Conservation (phyloP, 2,888 invertebrate species). For the Reticulitermes lucifugus region DNA sequence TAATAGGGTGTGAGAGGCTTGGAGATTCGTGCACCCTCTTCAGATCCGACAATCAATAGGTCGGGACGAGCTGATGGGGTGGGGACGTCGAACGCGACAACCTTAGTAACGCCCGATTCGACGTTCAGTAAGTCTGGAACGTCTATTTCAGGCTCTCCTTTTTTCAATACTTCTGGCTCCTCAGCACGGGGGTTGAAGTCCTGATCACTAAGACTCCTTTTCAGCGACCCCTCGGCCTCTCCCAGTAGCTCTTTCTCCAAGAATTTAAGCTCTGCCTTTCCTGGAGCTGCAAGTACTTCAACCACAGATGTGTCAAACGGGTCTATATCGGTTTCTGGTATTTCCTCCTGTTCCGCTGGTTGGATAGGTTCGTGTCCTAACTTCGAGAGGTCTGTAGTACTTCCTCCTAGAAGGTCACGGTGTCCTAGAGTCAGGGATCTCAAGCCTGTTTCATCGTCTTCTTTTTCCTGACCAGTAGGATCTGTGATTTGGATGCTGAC, state of each 20-base stretch:
- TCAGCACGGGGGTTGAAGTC: conserved; percentile 86
- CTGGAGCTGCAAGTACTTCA: conserved; percentile 77
- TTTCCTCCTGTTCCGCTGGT: conserved; percentile 65
- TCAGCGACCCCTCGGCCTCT: conserved; percentile 59
- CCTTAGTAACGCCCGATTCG: conserved; percentile 59
- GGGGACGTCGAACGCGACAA: conserved; percentile 73
- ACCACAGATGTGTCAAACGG: conserved; percentile 89
- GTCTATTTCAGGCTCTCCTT: conserved; percentile 53
- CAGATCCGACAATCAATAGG: conserved; percentile 48
- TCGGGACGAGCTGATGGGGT: conserved; percentile 60
- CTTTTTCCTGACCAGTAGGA: conserved; percentile 67
- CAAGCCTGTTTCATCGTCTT: conserved; percentile 64
- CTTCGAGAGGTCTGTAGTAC: conserved; percentile 79
- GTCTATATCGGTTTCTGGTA: conserved; percentile 69
- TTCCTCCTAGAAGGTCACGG: conserved; percentile 80
- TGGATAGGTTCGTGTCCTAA: conserved; percentile 76
- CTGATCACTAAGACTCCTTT: conserved; percentile 71
- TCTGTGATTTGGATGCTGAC: conserved; percentile 74
- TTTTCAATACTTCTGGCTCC: conserved; percentile 65
- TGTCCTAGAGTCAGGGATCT: conserved; percentile 65
- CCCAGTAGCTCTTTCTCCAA: conserved; percentile 82
- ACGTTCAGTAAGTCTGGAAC: conserved; percentile 46
- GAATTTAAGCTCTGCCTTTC: conserved; percentile 82
- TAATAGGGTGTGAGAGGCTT: conserved; percentile 89
- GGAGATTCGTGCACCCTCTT: conserved; percentile 55